These are phyloP conservation scores for Sarcophaga subvicina DNA, from an alignment of 2,888 invertebrate genomes.

Conservation along the genomic window DNA sequence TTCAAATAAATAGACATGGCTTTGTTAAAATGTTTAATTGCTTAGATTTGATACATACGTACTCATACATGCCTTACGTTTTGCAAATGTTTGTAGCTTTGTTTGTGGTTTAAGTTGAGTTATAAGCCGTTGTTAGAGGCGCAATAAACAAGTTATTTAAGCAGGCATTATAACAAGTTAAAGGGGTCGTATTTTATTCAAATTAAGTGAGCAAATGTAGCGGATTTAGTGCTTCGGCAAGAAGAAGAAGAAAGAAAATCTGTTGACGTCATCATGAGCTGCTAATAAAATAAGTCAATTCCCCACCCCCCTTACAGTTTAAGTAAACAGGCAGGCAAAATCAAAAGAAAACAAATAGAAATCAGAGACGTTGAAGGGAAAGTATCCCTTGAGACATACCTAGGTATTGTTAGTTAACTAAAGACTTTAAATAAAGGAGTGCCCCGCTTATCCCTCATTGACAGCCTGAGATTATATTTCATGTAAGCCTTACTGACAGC, in stretches of 20 bases:
- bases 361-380: background rate
- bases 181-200: no score
- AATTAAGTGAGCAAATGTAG: no score
- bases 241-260: conserved; percentile 5
- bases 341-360: background rate
- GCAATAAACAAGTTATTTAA: no score
- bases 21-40: conserved; percentile 27
- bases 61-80: no score
- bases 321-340: conserved; percentile 46
- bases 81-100: no score
- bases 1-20: no score
- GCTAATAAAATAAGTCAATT: conserved; percentile 59
- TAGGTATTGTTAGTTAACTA: no score
- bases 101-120: background rate
- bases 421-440: no score
- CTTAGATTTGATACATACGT: background rate
- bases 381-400: background rate
- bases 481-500: no score
- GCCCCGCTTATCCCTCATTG: background rate
- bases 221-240: background rate
- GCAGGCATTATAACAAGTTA: no score
- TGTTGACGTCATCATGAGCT: conserved; percentile 55
- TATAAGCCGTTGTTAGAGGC: background rate
- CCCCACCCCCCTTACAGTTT: conserved; percentile 49
- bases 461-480: background rate